These are phyloP conservation scores for Agonopterix alstromeriana DNA, from an alignment of 2,888 invertebrate species.

Conservation along the genomic window DNA sequence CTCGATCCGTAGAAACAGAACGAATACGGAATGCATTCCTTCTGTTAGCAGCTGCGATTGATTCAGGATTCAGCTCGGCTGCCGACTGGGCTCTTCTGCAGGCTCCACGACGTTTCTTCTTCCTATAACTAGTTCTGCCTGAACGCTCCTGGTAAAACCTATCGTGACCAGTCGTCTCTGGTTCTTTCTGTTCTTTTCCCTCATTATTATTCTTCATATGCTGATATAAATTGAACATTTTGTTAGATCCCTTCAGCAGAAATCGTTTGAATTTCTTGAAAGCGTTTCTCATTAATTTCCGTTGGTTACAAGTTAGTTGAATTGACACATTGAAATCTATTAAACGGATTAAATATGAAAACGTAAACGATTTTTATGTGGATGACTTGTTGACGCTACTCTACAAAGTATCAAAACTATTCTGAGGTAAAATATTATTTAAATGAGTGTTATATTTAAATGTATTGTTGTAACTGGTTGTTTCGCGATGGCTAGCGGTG, in stretches of 20 bases:
- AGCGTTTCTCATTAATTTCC: conserved; percentile 36
- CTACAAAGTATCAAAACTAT: no score
- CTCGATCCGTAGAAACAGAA: conserved; percentile 80
- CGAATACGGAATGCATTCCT: conserved; percentile 78
- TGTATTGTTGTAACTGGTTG: conserved; percentile 2
- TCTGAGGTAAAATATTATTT: no score
- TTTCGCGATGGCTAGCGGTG: conserved; percentile 27
- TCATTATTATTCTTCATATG: conserved; percentile 79
- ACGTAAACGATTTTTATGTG: no score
- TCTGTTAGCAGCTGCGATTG: conserved; percentile 79
- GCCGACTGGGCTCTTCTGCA: conserved; percentile 82
- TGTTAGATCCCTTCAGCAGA: conserved; percentile 29
- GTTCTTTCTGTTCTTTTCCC: conserved; percentile 68
- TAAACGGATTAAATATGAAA: not conserved
- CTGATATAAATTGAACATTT: conserved; percentile 88
- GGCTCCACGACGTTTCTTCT: conserved; percentile 76
- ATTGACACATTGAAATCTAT: not conserved
- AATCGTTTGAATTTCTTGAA: conserved; percentile 30
- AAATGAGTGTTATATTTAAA: not conserved
- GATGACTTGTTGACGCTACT: no score
- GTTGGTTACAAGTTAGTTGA: not conserved
- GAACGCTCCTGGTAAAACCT: conserved; percentile 85
- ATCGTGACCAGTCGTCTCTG: conserved; percentile 87
- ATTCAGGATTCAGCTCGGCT: conserved; percentile 79
- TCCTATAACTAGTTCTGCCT: conserved; percentile 56